Conservation (phyloP, 1,140 invertebrate genomes). For the Harpegnathos saltator region DNA sequence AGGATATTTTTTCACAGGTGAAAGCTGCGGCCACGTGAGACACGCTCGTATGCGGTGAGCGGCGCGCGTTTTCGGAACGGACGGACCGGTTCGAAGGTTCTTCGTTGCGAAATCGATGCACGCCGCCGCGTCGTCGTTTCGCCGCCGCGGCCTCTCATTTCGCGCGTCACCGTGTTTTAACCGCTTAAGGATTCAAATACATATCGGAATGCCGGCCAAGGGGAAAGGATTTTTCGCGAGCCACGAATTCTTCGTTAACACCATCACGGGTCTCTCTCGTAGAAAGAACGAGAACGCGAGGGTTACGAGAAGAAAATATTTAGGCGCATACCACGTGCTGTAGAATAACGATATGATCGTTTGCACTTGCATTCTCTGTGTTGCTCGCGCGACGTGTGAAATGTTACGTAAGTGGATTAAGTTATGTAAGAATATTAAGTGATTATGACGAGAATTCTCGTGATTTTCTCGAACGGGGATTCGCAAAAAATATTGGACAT, state of each 20-base stretch:
- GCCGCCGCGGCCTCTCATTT: conserved; percentile 60
- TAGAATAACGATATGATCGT: not conserved
- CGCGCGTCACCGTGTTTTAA: not conserved
- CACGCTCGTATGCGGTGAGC: conserved; percentile 53
- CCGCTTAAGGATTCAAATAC: conserved; percentile 15
- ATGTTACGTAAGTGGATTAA: too few species aligned
- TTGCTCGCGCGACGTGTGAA: too few species aligned
- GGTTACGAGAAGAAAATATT: not conserved
- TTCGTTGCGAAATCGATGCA: conserved; percentile 75
- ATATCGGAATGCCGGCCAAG: not conserved
- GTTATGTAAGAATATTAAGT: too few species aligned
- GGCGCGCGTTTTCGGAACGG: conserved; percentile 76
- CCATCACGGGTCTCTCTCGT: not conserved
- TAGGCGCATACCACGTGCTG: not conserved
- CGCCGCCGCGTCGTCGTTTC: conserved; percentile 64
- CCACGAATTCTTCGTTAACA: not conserved
- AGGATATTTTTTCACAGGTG: conserved; percentile 76
- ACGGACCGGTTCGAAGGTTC: conserved; percentile 78
- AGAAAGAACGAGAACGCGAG: not conserved
- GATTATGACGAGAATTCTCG: too few species aligned
- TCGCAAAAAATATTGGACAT: not conserved
- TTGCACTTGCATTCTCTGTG: too few species aligned
- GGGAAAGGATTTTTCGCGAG: not conserved
- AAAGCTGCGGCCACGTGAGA: conserved; percentile 74
- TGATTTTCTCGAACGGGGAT: too few species aligned